These are phyloP conservation scores for Simalia tracyae DNA, from an alignment of 2,797 vertebrate species.

Conservation along the genomic window DNA sequence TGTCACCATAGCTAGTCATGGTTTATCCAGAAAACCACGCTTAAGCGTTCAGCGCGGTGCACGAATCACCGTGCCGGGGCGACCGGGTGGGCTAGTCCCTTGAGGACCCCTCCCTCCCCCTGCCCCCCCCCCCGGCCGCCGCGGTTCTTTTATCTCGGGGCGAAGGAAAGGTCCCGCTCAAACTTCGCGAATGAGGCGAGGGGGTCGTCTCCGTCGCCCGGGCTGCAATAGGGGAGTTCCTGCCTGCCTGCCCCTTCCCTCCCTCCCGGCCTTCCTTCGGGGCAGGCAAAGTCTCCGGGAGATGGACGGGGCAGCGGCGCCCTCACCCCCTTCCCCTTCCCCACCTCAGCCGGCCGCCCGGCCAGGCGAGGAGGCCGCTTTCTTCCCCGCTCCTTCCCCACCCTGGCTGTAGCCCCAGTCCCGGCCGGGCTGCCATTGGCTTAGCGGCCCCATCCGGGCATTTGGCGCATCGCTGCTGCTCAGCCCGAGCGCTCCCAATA, in stretches of 20 bases:
- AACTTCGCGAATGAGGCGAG: not conserved
- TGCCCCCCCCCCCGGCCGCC: not conserved
- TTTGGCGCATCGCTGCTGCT: slow-evolving; percentile 81
- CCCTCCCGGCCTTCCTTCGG: not conserved
- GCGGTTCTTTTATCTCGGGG: not conserved
- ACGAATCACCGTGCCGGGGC: not conserved
- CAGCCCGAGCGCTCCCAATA: slow-evolving; percentile 91
- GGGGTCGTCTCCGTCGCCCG: not conserved
- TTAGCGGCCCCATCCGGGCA: slow-evolving; percentile 87
- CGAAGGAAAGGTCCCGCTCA: not conserved
- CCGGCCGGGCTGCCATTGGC: slow-evolving; percentile 81
- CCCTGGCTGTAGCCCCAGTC: slow-evolving; percentile 19
- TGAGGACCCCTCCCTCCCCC: not conserved
- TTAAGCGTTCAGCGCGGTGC: not conserved
- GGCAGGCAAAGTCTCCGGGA: not conserved
- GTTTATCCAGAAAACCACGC: not conserved
- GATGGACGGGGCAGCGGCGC: not conserved
- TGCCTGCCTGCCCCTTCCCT: not conserved
- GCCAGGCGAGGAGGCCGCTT: not conserved
- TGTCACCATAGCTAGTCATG: not conserved
- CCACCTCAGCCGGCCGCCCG: not conserved
- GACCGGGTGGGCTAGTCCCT: not conserved
- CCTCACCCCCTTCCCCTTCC: too few relatives aligned
- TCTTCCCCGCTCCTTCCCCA: not conserved
- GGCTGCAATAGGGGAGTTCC: not conserved